Evolutionary conservation across 1,140 invertebrate genomes (phyloP), one percentile per base, ranked within the genome.

Genomic region (Agrilus planipennis): DNA sequence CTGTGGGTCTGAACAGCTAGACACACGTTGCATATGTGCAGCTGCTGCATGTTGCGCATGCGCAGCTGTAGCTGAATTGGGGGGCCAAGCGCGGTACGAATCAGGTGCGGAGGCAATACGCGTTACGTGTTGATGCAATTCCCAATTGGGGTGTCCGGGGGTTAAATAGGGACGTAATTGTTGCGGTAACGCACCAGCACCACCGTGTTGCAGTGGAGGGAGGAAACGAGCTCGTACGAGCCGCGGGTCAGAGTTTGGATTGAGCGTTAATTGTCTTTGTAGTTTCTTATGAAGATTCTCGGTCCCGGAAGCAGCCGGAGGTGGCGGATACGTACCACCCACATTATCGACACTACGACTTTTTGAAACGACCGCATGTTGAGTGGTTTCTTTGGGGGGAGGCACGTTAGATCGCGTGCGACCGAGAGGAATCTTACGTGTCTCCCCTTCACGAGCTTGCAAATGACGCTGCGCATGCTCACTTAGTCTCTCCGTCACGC

Each of bases 391-490:
- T 47, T 60, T 57, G 46, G 60, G 54, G 0, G 55, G 49, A 6
- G 62, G 61, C 0, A 72, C 63, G 11, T 70, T 73, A 0, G 75
- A 77, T 32, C 71, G 67, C 0, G 76, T 75, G 14, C 75, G 61
- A 1, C 71, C 65, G 2, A 77, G 53, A 2, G 73, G 73, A 20
- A 62, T 65, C 52, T 76, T 76, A 25, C 62, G 53, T 5, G 53
- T 47, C 23, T 58, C 47, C 4, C 47, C 37, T 32, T 60, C 54
- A 25, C 64, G 55, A 17, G 60, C 62, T 48, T 83, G 80, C 22
- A 89, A 64, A 44, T 85, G 79, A 45, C 76, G 70, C 47, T 87
- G 81, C 2, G 85, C 83, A 42, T 89, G 79, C 58, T 95, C 89
- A 0, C 82, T 77, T 6, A 93, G 62, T 44, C 79, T 72, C 52